These are phyloP conservation scores for Furnarius figulus DNA, from an alignment of 2,113 vertebrate species.

Conservation along the genomic window DNA sequence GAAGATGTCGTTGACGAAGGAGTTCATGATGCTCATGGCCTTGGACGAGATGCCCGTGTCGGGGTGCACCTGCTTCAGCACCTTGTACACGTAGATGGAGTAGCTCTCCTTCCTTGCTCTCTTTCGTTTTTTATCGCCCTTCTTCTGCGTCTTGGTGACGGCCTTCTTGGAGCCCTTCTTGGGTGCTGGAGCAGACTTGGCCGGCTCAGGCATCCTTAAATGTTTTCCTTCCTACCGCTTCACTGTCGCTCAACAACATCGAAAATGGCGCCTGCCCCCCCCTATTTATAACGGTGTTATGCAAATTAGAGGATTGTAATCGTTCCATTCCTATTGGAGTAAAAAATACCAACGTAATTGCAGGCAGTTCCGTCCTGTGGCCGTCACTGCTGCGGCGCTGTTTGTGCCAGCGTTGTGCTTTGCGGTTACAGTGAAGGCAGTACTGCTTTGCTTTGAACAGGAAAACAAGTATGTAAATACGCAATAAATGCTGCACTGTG, in stretches of 20 bases:
- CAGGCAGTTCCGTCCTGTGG: too few species aligned
- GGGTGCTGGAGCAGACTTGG: slow-evolving; percentile 68
- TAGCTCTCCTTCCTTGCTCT: slow-evolving; percentile 66
- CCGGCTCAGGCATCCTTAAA: slow-evolving; percentile 49
- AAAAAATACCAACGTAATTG: too few species aligned
- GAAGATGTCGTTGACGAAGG: slow-evolving; percentile 73
- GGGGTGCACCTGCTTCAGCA: slow-evolving; percentile 83
- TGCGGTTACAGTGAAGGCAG: too few species aligned
- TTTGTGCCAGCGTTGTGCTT: too few species aligned
- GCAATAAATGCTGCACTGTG: too few species aligned
- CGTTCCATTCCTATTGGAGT: too few species aligned
- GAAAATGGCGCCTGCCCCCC: background rate
- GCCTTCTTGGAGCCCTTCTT: slow-evolving; percentile 80
- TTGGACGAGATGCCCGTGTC: slow-evolving; percentile 84
- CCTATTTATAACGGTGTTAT: too few species aligned
- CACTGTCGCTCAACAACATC: background rate
- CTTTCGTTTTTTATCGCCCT: slow-evolving; percentile 71
- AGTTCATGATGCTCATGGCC: slow-evolving; percentile 75
- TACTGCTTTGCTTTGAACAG: too few species aligned
- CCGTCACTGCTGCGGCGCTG: too few species aligned
- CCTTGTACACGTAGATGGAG: slow-evolving; percentile 80
- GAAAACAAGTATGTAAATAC: too few species aligned
- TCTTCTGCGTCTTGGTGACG: slow-evolving; percentile 74
- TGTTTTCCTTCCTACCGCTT: background rate
- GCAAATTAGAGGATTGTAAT: too few species aligned